Evolutionary conservation across 2,888 invertebrate genomes (phyloP).

Genomic region (Deroplatys truncata): DNA sequence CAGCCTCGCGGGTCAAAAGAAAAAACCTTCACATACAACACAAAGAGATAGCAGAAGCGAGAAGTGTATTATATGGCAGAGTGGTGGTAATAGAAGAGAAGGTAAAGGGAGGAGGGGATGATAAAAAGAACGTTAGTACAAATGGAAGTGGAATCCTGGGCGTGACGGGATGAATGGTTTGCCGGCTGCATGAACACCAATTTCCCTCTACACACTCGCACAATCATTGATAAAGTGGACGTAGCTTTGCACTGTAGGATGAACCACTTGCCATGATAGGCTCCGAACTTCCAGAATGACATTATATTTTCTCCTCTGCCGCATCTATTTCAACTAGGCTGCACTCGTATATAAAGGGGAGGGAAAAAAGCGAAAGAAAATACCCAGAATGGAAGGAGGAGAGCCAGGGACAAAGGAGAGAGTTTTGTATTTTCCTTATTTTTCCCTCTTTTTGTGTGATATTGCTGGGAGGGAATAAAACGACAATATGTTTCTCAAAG

Average conservation of each 20-base stretch:
- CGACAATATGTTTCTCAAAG: slow-evolving; percentile 5
- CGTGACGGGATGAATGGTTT: not conserved
- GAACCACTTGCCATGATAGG: not conserved
- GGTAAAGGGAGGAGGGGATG: not conserved
- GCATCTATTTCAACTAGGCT: slow-evolving; percentile 10
- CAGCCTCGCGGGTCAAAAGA: not conserved
- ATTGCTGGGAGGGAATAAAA: slow-evolving; percentile 20
- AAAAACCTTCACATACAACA: not conserved
- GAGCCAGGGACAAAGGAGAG: not conserved
- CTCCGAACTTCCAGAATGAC: not conserved
- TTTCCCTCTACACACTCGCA: not conserved
- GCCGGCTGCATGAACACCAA: slow-evolving; percentile 7
- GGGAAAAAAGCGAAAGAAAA: not conserved
- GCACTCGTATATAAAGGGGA: not conserved
- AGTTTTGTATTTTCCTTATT: not conserved
- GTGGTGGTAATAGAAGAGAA: not conserved
- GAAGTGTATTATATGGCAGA: not conserved
- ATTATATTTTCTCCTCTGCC: slow-evolving; percentile 12
- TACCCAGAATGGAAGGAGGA: not conserved
- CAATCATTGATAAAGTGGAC: slow-evolving; percentile 16
- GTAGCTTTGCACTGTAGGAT: not conserved
- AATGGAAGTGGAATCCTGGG: slow-evolving; percentile 12
- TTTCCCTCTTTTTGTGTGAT: slow-evolving; percentile 10
- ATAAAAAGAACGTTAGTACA: not conserved
- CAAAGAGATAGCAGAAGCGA: not conserved